These are phyloP conservation scores for Fratercula arctica DNA, from an alignment of 2,797 vertebrate genomes.

Conservation along the genomic window DNA sequence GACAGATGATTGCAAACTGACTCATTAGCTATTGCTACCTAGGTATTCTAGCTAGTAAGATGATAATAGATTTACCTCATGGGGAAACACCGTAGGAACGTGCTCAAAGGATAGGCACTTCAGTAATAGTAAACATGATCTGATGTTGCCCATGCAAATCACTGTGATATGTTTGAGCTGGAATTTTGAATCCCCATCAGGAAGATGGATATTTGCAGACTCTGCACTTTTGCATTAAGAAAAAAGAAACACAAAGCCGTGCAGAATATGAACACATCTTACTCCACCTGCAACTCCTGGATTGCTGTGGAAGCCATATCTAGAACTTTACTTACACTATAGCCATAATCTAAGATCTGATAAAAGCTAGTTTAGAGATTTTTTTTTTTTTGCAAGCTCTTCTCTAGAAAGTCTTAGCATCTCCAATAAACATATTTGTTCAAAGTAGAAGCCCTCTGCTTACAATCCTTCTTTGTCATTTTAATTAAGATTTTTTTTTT, in stretches of 20 bases:
- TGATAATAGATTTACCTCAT: background rate
- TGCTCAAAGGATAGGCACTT: background rate
- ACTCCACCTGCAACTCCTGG: background rate
- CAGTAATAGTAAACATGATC: background rate
- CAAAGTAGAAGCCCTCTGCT: background rate
- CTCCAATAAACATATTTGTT: background rate
- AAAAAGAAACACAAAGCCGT: background rate
- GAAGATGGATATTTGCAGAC: background rate
- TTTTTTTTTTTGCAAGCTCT: background rate
- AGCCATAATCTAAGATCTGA: background rate
- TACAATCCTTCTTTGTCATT: background rate
- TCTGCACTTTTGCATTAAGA: background rate
- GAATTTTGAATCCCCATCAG: background rate
- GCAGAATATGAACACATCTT: background rate
- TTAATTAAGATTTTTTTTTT: background rate
- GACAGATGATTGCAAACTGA: background rate
- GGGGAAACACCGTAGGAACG: background rate
- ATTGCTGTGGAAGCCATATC: background rate
- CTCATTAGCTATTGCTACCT: background rate
- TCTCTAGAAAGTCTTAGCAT: background rate
- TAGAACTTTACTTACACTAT: background rate
- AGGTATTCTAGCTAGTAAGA: background rate
- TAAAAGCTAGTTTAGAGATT: background rate
- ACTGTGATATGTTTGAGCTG: background rate
- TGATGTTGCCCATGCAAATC: background rate